Conservation (phyloP, 2,888 invertebrate species). For the Ophioninae sp. region DNA sequence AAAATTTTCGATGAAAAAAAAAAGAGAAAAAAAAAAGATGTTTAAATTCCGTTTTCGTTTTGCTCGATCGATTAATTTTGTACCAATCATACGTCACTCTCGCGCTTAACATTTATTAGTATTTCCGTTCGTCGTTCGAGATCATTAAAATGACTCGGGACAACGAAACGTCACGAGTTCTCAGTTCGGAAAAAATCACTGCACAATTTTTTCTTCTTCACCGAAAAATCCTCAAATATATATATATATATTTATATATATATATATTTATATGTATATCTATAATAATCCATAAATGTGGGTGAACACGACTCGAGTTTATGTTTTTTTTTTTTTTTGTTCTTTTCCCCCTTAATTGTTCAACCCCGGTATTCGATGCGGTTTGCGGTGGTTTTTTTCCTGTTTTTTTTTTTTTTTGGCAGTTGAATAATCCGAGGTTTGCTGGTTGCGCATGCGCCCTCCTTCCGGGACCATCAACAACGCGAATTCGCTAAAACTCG, state of each 20-base stretch:
- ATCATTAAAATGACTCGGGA: constrained; percentile 48
- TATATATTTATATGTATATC: constrained; percentile 14
- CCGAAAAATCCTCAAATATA: constrained; percentile 50
- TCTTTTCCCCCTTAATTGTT: constrained; percentile 15
- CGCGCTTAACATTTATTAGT: constrained; percentile 57
- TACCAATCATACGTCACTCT: constrained; percentile 46
- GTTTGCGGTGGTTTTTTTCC: constrained; percentile 8
- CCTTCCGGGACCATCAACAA: constrained; percentile 75
- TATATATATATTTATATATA: constrained; percentile 38
- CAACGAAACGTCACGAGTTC: constrained; percentile 28
- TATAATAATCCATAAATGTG: constrained; percentile 39
- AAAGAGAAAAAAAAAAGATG: constrained; percentile 12
- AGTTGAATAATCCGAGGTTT: constrained; percentile 65
- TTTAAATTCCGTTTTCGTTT: not conserved
- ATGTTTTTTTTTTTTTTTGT: constrained; percentile 49
- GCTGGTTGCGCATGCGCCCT: constrained; percentile 77
- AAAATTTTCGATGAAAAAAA: constrained; percentile 19
- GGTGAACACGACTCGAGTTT: constrained; percentile 47
- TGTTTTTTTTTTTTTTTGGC: constrained; percentile 52
- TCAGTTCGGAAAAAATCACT: constrained; percentile 49
- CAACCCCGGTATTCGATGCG: constrained; percentile 34
- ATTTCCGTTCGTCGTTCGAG: constrained; percentile 43
- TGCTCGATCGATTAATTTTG: constrained; percentile 19
- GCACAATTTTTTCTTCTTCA: constrained; percentile 50
- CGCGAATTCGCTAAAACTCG: not conserved